A percentile compares a stretch with the other conserved stretches of the same genome.
These are phyloP conservation scores for Scomber japonicus DNA, from an alignment of 2,113 vertebrate species.

Conservation along the genomic window DNA sequence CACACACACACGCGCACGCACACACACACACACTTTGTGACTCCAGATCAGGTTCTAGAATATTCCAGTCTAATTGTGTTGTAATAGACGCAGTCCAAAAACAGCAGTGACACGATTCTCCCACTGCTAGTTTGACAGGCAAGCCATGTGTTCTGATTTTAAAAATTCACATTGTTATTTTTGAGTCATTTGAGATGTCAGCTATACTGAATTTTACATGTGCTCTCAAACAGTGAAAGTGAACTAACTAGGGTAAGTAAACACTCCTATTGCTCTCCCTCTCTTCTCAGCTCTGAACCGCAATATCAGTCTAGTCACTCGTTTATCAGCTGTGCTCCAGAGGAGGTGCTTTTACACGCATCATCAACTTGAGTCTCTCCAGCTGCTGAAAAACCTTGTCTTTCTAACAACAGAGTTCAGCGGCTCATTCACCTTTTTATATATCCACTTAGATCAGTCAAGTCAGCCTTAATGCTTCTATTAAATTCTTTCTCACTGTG, in stretches of 20 bases:
- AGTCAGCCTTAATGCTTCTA: constrained; percentile 46
- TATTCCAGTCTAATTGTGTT: background rate
- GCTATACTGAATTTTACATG: background rate
- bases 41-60: background rate
- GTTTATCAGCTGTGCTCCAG: constrained; percentile 33
- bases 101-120: background rate
- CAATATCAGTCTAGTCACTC: constrained; percentile 23
- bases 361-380: constrained; percentile 57
- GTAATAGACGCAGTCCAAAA: background rate
- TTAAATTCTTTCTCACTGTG: constrained; percentile 28
- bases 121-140: constrained; percentile 3
- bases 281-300: constrained; percentile 24
- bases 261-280: constrained; percentile 20
- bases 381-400: constrained; percentile 55
- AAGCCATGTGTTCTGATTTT: constrained; percentile 15
- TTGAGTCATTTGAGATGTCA: background rate
- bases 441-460: constrained; percentile 50
- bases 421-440: constrained; percentile 44
- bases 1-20: too few relatives aligned
- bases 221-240: background rate
- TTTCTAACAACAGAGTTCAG: constrained; percentile 34
- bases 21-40: too few relatives aligned
- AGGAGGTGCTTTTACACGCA: constrained; percentile 61
- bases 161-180: constrained; percentile 5
- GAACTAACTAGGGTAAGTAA: constrained; percentile 16